Base-by-base conservation (phyloP, 30 jellyfish, hydroid and myxozoan species). In the Turritopsis rubra region DNA sequence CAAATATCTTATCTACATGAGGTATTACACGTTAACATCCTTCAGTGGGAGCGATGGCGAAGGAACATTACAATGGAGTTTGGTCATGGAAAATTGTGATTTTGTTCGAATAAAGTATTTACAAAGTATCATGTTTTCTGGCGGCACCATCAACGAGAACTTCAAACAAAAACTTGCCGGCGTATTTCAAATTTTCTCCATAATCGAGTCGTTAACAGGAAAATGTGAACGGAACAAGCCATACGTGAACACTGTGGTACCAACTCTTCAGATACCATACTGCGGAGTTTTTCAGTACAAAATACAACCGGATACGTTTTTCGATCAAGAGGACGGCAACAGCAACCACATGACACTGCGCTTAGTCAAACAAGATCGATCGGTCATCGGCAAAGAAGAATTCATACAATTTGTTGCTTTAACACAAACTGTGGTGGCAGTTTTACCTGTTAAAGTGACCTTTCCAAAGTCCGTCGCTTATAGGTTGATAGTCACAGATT, bases 261-360 rank as follows among this genome's bases (percentile, higher is more conserved):
- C 94, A 1, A 75, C 71, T 0, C 52, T 92, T 19, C 30, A 54
- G 65, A 27, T 92, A 21, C 83, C 89, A 1, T 85, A 60, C 65
- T 92, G 98, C 31, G 96, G 95, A 1, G 65, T 73, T 74, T 65
- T 83, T 71, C 29, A 76, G 16, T 92, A 80, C 81, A 84, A 84
- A 53, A 88, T 92, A 8, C 98, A 96, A 1, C 66, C 79, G 21
- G 82, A 87, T 72, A 85, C 98, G 17, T 88, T 92, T 72, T 54
- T 1, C 1, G 98, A 92, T 71, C 65, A 84, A 19, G 90, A 88
- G 84, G 98, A 88, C 74, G 95, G 98, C 20, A 66, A 73, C 28
- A 87, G 95, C 5, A 28, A 83, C 18, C 82, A 75, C 18, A 74
- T 92, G 71, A 52, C 81, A 31, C 65, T 93, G 24, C 74, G 65